Evolutionary conservation across 2,797 vertebrate species (phyloP).

Genomic region (Harpagifer antarcticus): DNA sequence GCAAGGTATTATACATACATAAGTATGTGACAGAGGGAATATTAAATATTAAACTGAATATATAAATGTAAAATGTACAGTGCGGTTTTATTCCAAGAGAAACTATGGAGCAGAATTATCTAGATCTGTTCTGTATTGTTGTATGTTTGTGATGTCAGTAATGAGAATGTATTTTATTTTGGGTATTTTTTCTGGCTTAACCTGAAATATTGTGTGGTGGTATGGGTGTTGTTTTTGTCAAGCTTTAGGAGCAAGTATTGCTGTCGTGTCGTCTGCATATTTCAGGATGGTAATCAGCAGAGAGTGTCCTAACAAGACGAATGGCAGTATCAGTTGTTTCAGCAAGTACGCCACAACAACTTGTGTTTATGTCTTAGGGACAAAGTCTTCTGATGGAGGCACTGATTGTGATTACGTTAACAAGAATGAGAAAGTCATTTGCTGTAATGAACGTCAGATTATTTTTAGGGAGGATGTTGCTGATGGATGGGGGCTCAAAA

Average conservation of each 20-base stretch:
- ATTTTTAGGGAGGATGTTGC: background rate
- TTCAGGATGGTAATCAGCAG: background rate
- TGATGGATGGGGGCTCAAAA: background rate
- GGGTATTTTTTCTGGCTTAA: background rate
- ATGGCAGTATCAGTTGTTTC: background rate
- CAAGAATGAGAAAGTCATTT: background rate
- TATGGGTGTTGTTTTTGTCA: constrained; percentile 4
- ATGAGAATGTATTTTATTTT: background rate
- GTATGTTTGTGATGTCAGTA: constrained; percentile 7
- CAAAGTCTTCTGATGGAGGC: background rate
- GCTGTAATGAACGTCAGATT: background rate
- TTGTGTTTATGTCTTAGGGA: background rate
- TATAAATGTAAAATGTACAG: no score
- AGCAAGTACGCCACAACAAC: background rate
- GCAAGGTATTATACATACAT: no score
- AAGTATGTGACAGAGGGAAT: no score
- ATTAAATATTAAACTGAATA: no score
- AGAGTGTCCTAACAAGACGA: background rate
- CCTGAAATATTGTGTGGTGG: background rate
- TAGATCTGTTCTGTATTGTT: no score
- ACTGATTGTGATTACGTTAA: background rate
- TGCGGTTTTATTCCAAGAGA: no score
- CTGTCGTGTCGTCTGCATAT: constrained; percentile 1
- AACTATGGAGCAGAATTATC: no score
- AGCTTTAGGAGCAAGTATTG: background rate